Percentiles rank a stretch among this genome's conserved stretches.
These are phyloP conservation scores for Trochalopteron elliotii DNA, from an alignment of 2,113 vertebrate species.

Conservation along the genomic window DNA sequence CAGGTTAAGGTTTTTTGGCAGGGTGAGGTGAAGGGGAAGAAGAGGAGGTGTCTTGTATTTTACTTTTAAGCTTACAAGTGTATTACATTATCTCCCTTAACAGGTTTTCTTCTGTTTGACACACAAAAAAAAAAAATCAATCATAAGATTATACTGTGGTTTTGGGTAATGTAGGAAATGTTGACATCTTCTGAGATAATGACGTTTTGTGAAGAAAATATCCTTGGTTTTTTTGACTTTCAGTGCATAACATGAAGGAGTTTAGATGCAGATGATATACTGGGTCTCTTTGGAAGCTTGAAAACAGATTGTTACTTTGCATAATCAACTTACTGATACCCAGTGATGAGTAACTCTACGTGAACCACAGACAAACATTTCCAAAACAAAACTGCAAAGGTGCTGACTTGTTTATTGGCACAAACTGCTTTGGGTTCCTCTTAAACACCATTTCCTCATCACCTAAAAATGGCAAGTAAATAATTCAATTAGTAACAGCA, in stretches of 20 bases:
- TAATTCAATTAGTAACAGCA: neutral
- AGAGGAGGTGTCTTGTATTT: neutral
- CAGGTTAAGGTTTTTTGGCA: neutral
- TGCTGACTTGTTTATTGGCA: neutral
- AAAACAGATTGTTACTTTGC: slow-evolving; percentile 39
- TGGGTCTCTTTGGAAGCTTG: neutral
- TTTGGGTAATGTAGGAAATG: neutral
- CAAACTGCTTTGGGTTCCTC: neutral
- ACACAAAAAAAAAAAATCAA: neutral
- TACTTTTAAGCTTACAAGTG: neutral
- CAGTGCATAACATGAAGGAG: neutral
- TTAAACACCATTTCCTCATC: neutral
- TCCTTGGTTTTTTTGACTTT: neutral
- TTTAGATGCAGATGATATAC: neutral
- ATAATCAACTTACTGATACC: slow-evolving; percentile 40
- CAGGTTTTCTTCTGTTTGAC: neutral
- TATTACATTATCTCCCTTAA: neutral
- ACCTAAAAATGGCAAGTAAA: neutral
- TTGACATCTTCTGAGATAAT: neutral
- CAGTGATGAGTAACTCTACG: neutral
- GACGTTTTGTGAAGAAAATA: neutral
- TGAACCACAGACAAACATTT: neutral
- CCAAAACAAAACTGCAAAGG: neutral
- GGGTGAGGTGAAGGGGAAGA: fast-evolving
- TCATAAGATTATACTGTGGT: neutral